These are phyloP conservation scores for Carettochelys insculpta DNA, from an alignment of 2,113 vertebrate genomes.

Conservation along the genomic window DNA sequence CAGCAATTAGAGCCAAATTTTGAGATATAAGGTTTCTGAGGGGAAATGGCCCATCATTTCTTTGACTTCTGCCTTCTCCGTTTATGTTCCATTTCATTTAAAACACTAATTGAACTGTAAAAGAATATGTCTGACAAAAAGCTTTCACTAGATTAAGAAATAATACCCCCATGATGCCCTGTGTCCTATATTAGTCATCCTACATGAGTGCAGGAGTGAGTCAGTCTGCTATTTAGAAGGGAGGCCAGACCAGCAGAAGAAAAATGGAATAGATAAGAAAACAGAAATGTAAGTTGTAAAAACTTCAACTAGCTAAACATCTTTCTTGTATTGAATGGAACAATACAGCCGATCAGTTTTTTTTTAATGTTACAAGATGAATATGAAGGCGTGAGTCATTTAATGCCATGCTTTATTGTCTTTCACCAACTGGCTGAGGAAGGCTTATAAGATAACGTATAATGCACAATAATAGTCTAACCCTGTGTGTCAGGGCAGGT, in stretches of 20 bases:
- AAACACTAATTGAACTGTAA: not conserved
- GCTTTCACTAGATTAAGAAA: not conserved
- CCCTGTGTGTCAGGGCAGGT: not conserved
- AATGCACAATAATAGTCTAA: not conserved
- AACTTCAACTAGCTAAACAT: not conserved
- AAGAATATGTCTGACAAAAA: not conserved
- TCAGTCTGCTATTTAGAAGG: not conserved
- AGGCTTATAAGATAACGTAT: not conserved
- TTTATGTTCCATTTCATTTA: not conserved
- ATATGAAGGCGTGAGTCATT: not conserved
- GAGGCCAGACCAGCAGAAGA: not conserved
- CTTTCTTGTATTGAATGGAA: not conserved
- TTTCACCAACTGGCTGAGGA: not conserved
- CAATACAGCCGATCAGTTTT: not conserved
- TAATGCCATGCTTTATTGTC: not conserved
- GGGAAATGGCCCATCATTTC: not conserved
- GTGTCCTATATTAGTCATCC: not conserved
- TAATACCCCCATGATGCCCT: not conserved
- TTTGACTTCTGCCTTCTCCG: not conserved
- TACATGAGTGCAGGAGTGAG: not conserved
- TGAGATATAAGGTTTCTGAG: not conserved
- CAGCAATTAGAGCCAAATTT: not conserved
- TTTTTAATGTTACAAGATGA: not conserved
- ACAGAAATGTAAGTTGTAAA: not conserved
- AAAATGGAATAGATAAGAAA: conserved; percentile 6